A percentile compares a stretch with the other conserved stretches of the same genome.
Conservation (phyloP, 2,797 vertebrate genomes). For the Masticophis lateralis region DNA sequence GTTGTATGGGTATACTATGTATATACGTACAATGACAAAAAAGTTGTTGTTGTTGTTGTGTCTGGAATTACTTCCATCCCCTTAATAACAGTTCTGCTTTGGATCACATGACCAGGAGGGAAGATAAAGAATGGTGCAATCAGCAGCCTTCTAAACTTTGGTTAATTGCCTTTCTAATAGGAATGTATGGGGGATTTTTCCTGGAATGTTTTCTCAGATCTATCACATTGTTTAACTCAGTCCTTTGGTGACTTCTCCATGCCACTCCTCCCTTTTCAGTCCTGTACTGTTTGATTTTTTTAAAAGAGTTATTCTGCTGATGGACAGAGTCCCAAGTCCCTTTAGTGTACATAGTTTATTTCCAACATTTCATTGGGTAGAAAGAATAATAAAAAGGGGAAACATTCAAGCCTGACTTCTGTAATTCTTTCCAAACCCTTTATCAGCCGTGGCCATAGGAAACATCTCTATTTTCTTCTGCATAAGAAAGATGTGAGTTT, state of each 20-base stretch:
- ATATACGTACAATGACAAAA: too few species aligned
- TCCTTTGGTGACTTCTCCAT: not conserved
- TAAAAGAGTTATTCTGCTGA: not conserved
- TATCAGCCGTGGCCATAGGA: not conserved
- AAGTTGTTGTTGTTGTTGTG: too few species aligned
- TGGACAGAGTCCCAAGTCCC: not conserved
- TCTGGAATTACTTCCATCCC: not conserved
- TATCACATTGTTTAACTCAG: not conserved
- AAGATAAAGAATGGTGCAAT: not conserved
- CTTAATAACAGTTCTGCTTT: not conserved
- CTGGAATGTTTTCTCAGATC: not conserved
- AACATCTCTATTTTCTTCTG: not conserved
- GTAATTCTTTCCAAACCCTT: not conserved
- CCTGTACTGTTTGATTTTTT: not conserved
- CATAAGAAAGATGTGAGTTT: not conserved
- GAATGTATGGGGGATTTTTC: not conserved
- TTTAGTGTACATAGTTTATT: not conserved
- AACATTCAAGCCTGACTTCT: not conserved
- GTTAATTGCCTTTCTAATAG: not conserved
- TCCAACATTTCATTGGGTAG: not conserved
- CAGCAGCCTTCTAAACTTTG: not conserved
- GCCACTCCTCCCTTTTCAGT: not conserved
- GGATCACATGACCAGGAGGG: not conserved
- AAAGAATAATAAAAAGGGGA: not conserved
- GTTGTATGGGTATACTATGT: too few species aligned